Evolutionary conservation across 2,888 invertebrate species (phyloP), one percentile per base, ranked within the genome.

Genomic region (Leptopterna dolabrata): DNA sequence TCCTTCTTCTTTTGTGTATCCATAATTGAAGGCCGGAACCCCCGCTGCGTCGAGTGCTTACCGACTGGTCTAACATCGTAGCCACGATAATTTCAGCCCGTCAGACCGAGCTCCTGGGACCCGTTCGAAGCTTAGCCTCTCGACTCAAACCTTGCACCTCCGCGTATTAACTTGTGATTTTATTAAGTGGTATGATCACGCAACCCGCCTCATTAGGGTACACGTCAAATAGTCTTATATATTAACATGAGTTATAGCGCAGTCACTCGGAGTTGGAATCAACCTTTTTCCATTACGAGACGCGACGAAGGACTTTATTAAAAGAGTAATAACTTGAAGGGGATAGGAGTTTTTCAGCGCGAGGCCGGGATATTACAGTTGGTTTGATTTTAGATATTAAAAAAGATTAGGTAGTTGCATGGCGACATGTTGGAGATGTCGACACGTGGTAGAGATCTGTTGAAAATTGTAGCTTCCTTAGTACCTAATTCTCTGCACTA

Each of bases 171-270:
- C 83, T 83, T 83, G 83, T 83, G 83, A 83, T 83, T 83, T 83
- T 83, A 83, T 83, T 83, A 83, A 83, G 83, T 83, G 83, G 83
- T 47, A 43, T 27, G 83, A 83, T 83, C 83, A 83, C 83, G 83
- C 83, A 83, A 83, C 70, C 41, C 63, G 41, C 36, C 83, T 83
- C 83, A 83, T 83, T 83, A 83, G 83, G 43, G 70, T 36, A 71
- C 83, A 47, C 83, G 83, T 83, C 83, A 81, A 81, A 81, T 81
- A 19, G 55, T 51, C 81, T 81, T 81, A 81, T 81, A 81, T 51
- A 81, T 81, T 81, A 51, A 47, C 30, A 51, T 81, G 81, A 81
- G 81, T 81, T 81, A 81, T 81, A 29, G 51, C 24, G 30, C 16
- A n/a, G 73, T 19, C 1, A 36, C 36, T 19, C 36, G 36, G 73